Base-by-base conservation (phyloP, 2,113 vertebrate species). In the Psilopsiagon aymara region DNA sequence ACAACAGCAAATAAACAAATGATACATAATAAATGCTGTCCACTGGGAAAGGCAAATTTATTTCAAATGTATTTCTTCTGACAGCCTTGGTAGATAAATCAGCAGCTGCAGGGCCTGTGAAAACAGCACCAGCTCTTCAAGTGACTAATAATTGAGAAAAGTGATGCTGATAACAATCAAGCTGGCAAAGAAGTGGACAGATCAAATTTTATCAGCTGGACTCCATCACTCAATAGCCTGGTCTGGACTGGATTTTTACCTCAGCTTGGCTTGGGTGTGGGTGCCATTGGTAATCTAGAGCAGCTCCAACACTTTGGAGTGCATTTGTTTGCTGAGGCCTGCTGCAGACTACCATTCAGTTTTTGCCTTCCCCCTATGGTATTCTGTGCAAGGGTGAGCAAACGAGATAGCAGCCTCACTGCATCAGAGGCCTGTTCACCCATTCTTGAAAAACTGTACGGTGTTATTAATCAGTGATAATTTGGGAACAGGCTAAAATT, bases 311-410 rank as follows among this genome's bases (percentile, higher is more conserved):
- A 21, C 41, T 76, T 44, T 27, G 16, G 21, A 86, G 47, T 1
- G 1, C 15, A 12, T 16, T 17, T 47, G 35, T 53, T 66, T 28
- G 23, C 49, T 39, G 24, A 49, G 17, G 33, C 16, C 78, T 21
- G 7, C 46, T 39, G 20, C 1, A 3, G 31, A 33, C 7, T 19
- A 25, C 53, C 3, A 2, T 3, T 7, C 35, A 67, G 21, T 13
- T 74, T 33, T 43, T 70, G 13, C 2, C 17, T 43, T 76, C 53
- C 9, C n/a, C 37, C 17, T 59, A 21, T 20, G 11, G 4, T 35
- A 24, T 31, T 57, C 33, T 60, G 69, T 71, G 51, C 9, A 49
- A 76, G 8, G 7, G 3, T 7, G 1, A 59, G 16, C 18, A 52
- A 59, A 88, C 59, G 13, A 59, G 10, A 53, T 12, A 17, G 5